Conservation (phyloP, 2,113 vertebrate genomes). For the Aegithalos caudatus region DNA sequence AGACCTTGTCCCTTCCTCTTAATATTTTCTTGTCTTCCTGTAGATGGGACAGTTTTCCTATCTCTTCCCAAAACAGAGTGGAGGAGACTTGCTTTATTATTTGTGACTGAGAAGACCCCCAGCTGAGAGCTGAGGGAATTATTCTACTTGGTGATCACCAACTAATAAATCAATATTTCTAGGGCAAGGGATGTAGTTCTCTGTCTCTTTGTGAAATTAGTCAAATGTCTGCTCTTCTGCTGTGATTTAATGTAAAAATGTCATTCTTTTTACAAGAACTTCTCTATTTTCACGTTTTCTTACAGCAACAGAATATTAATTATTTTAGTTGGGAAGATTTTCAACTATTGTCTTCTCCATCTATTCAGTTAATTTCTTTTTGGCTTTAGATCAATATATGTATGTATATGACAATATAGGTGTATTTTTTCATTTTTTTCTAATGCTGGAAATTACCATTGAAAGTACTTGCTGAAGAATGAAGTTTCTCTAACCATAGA, state of each 20-base stretch:
- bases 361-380: neutral
- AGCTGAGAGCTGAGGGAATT: neutral
- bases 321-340: neutral
- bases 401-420: neutral
- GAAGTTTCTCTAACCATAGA: neutral
- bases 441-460: neutral
- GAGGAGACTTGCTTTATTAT: neutral
- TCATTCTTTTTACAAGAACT: neutral
- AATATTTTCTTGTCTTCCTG: neutral
- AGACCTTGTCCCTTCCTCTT: neutral
- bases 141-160: neutral
- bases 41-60: neutral
- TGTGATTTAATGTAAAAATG: neutral
- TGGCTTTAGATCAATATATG: neutral
- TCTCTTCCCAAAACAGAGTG: neutral
- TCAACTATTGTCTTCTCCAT: neutral
- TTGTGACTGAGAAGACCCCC: neutral
- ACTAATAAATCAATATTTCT: neutral
- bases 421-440: neutral
- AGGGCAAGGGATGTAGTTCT: neutral
- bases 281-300: neutral
- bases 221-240: neutral
- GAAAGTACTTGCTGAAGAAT: neutral
- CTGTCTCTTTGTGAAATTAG: neutral
- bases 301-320: neutral